A percentile compares a stretch with the other conserved stretches of the same genome.
Evolutionary conservation across 2,113 vertebrate species (phyloP).

Genomic region (Ondatra zibethicus): DNA sequence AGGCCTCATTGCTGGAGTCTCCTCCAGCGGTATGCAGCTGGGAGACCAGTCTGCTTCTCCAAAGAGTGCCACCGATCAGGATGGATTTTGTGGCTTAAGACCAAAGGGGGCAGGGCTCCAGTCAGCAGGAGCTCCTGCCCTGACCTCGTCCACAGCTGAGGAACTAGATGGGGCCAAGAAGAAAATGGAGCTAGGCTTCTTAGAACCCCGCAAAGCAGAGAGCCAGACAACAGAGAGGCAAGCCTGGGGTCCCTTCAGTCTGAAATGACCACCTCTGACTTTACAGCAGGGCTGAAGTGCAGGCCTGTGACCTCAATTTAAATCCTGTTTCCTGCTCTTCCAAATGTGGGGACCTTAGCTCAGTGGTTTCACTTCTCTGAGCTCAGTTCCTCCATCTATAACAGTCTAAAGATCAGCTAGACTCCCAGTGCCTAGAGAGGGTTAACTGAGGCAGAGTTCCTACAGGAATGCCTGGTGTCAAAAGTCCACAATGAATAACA

Average conservation of each 20-base stretch:
- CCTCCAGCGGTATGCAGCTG: background rate
- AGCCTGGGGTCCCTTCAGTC: background rate
- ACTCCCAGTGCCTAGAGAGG: background rate
- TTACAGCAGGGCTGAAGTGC: background rate
- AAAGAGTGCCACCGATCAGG: constrained; percentile 34
- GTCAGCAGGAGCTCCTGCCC: background rate
- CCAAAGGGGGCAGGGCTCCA: constrained; percentile 46
- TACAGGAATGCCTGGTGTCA: background rate
- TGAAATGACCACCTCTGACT: background rate
- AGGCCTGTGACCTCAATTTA: background rate
- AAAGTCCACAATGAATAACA: background rate
- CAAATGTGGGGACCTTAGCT: background rate
- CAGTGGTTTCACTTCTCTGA: constrained; percentile 3
- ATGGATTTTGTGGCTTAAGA: constrained; percentile 68
- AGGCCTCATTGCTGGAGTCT: background rate
- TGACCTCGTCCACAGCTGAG: background rate
- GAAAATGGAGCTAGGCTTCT: background rate
- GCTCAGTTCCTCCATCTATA: background rate
- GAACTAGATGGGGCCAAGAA: background rate
- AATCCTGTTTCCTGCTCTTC: background rate
- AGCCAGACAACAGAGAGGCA: background rate
- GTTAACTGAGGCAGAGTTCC: background rate
- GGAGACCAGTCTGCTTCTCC: constrained; percentile 44
- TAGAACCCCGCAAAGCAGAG: background rate
- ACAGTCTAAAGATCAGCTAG: background rate